Base-by-base conservation (phyloP, 92 coral and sea anemone genomes). In the Epizoanthus fatuus region DNA sequence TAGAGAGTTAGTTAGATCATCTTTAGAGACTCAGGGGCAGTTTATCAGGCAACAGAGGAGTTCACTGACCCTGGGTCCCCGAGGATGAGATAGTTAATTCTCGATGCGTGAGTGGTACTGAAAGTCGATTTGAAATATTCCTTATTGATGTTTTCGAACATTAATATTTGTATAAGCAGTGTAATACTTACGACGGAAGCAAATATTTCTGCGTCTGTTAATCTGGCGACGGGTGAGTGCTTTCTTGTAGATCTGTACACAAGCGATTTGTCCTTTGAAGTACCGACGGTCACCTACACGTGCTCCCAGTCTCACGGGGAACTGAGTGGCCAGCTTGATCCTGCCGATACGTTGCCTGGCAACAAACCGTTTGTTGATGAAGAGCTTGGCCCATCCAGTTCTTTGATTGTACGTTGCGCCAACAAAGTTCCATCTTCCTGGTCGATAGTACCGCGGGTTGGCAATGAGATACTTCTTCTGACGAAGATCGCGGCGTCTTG, bases 401-500 rank as follows among this genome's bases (percentile, higher is more conserved):
- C 72, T 37, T 38, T 47, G 17, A 38, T 67, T 67, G 72, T 67
- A 67, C 8, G 72, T 67, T 5, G 72, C 72, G 13, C 72, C 72
- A 67, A 67, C 72, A 16, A 67, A 39, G 71, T 65, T 65, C 71
- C 71, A 65, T 65, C 49, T 65, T 65, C 71, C 7, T 3, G 45
- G 71, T 65, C 71, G 32, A 35, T 29, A 65, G 71, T 65, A 65
- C 45, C 71, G 32, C 0, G 71, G 47, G 7, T 25, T 65, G 12
- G 37, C 69, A 63, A 63, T 63, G 14, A 63, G 29, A 19, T 63
- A 63, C 0, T 13, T 63, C 5, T 42, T 25, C 11, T 14, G 12
- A 63, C 69, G 69, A 38, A 63, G 69, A 25, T 0, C 11, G 16
- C 69, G 69, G 13, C 96, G 94, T n/a, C 40, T 69, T 60, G 91